Evolutionary conservation across 2,797 vertebrate genomes (phyloP), one percentile per base, ranked within the genome.

Genomic region (Jordanella pulchra): DNA sequence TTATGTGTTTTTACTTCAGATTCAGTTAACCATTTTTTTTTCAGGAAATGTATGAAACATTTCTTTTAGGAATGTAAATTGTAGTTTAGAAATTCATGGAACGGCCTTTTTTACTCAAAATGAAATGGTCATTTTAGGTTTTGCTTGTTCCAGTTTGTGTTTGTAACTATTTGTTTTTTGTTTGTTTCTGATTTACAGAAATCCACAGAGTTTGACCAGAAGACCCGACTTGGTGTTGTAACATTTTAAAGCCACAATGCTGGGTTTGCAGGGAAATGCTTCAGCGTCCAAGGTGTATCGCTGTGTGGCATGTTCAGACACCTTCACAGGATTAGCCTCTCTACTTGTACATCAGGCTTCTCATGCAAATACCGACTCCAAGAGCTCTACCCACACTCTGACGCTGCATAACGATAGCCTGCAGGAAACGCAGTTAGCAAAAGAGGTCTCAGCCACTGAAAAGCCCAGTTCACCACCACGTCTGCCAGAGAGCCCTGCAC

Each of bases 261-360:
- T 95, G 63, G 95, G 94, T 2, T 84, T 95, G 67, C 93, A 95
- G 76, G 94, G 94, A 84, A 93, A 75, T 13, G 25, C 89, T 72
- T 89, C 92, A 0, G 70, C 92, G 4, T 73, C 90, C 51, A 95
- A 94, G 87, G 91, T 92, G 23, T 94, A 94, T 70, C 92, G 89
- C 53, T 95, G 95, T 82, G 90, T 94, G 81, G 93, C 94, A 0
- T 95, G 94, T 81, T 93, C 94, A n/a, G 93, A 93, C 47, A 93
- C 93, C 6, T 95, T 95, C 84, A 88, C 75, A n/a, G 92, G 91
- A 82, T 84, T 95, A 79, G 85, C 94, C 6, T 92, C 94, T 23
- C 84, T 95, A 78, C 83, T 95, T 4, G 94, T 95, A 45, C 95
- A 95, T 82, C 94, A 95, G 81, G 93, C 94, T 5, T 90, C 91